A percentile compares a stretch with the other conserved stretches of the same genome.
phyloP scores from a whole-genome alignment of 2,888 invertebrate genomes.

The Leucoma salicis region DNA sequence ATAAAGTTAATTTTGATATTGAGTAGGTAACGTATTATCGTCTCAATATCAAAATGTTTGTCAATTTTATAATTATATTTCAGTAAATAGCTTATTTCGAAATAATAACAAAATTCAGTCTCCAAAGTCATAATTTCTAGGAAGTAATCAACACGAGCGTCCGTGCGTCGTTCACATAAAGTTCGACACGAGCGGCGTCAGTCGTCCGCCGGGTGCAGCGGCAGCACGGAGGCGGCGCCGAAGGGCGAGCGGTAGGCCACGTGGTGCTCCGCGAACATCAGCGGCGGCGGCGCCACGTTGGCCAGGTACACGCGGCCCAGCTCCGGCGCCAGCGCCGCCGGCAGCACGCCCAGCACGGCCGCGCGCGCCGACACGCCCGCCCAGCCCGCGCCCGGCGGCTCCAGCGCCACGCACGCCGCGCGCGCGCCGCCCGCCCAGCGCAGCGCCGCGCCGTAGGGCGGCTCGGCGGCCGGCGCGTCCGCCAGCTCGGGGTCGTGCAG shows the following conservation, averaged over 20 bases:
- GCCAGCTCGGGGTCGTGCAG: conserved; percentile 44
- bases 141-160: too few relatives aligned
- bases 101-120: too few relatives aligned
- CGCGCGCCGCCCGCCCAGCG: conserved; percentile 82
- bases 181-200: conserved; percentile 18
- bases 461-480: conserved; percentile 18
- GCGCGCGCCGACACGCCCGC: conserved; percentile 38
- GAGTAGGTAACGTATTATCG: too few relatives aligned
- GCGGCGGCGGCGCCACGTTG: conserved; percentile 90
- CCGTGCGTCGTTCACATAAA: not conserved
- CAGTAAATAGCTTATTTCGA: too few relatives aligned
- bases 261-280: conserved; percentile 87
- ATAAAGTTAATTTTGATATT: too few relatives aligned
- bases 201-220: conserved; percentile 58
- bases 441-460: conserved; percentile 60
- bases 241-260: conserved; percentile 93
- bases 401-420: conserved; percentile 54
- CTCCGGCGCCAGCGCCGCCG: conserved; percentile 37
- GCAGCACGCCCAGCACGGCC: conserved; percentile 41
- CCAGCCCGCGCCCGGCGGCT: conserved; percentile 85
- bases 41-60: too few relatives aligned
- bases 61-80: too few relatives aligned
- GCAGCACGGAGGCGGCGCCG: conserved; percentile 63
- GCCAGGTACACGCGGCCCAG: conserved; percentile 88
- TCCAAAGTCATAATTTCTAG: too few relatives aligned